phyloP scores from a whole-genome alignment of 2,888 invertebrate species.

The Abscondita cerata region DNA sequence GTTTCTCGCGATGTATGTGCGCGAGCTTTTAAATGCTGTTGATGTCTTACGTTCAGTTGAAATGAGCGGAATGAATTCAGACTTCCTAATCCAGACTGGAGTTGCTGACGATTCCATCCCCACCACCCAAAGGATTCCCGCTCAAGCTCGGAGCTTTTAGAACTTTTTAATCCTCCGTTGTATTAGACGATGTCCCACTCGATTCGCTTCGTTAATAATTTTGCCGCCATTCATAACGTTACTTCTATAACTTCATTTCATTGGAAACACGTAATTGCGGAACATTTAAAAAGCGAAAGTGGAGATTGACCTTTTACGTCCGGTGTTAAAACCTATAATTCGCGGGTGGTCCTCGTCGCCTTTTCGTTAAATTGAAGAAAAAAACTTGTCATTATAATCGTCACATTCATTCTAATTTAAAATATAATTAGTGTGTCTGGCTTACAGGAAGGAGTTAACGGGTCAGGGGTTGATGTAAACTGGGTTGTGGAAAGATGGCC shows the following conservation, averaged over 20 bases:
- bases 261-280: slow-evolving; percentile 25
- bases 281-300: slow-evolving; percentile 26
- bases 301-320: slow-evolving; percentile 17
- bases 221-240: slow-evolving; percentile 36
- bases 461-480: slow-evolving; percentile 30
- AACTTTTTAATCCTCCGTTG: slow-evolving; percentile 17
- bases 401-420: slow-evolving; percentile 35
- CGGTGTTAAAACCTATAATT: slow-evolving; percentile 10
- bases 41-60: slow-evolving; percentile 21
- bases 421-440: slow-evolving; percentile 33
- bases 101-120: slow-evolving; percentile 28
- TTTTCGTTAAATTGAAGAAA: slow-evolving; percentile 27
- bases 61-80: slow-evolving; percentile 32
- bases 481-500: slow-evolving; percentile 17
- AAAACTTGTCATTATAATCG: slow-evolving; percentile 28
- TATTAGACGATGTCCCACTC: slow-evolving; percentile 22
- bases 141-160: slow-evolving; percentile 28
- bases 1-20: slow-evolving; percentile 16
- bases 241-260: slow-evolving; percentile 24
- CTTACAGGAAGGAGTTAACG: slow-evolving; percentile 37
- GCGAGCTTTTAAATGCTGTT: slow-evolving; percentile 21
- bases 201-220: slow-evolving; percentile 27
- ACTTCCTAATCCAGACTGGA: slow-evolving; percentile 28
- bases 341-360: slow-evolving; percentile 29
- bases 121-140: slow-evolving; percentile 34